Evolutionary conservation across 2,113 vertebrate genomes (phyloP).

Genomic region (Nannobrachium achirus): DNA sequence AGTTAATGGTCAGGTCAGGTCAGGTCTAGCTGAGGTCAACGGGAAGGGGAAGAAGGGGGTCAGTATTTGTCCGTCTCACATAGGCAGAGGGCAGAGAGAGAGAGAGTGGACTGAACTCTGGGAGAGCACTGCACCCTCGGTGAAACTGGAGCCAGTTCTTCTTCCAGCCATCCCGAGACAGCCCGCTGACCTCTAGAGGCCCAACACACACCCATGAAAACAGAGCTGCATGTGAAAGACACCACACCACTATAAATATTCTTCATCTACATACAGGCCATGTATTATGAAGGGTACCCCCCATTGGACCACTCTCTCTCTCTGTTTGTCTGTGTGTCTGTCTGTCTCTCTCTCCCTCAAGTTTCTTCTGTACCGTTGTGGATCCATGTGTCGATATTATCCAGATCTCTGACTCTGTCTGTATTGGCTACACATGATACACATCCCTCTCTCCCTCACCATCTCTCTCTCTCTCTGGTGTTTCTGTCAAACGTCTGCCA

Average conservation of each 20-base stretch:
- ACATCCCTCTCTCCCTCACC: neutral
- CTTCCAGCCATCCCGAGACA: conserved; percentile 4
- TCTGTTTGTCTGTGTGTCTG: neutral
- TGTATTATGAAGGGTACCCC: neutral
- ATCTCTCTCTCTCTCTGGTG: conserved; percentile 7
- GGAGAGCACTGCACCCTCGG: conserved; percentile 50
- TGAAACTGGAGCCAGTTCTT: conserved; percentile 56
- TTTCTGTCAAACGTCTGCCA: conserved; percentile 26
- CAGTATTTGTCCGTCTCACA: neutral
- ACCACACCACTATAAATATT: conserved; percentile 25
- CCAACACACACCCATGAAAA: conserved; percentile 15
- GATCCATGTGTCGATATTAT: conserved; percentile 26
- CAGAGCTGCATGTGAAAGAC: conserved; percentile 23
- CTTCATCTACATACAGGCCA: neutral
- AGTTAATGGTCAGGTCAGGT: conserved; percentile 35
- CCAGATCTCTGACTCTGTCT: conserved; percentile 6
- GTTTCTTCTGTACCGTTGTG: conserved; percentile 18
- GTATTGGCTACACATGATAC: neutral
- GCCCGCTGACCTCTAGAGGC: conserved; percentile 26
- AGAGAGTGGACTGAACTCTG: conserved; percentile 8
- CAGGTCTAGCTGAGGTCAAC: conserved; percentile 48
- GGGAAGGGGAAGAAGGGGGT: neutral
- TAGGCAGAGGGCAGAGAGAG: neutral
- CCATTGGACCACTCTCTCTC: neutral
- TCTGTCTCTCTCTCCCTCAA: neutral